Base-by-base conservation (phyloP, 1,140 invertebrate genomes). In the Ctenoplectra terminalis region DNA sequence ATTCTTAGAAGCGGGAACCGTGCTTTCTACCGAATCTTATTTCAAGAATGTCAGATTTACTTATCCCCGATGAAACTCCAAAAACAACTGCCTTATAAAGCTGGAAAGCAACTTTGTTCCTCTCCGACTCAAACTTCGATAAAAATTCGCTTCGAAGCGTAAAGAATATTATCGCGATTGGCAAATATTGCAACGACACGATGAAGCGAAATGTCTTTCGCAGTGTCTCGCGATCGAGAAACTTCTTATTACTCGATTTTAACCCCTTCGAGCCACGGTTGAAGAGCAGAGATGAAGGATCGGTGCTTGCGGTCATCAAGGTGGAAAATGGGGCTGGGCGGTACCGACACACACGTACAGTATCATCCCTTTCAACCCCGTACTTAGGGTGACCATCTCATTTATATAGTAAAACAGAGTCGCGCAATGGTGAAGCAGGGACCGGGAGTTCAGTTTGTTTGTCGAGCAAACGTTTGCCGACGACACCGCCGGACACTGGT, bases 401-500 rank as follows among this genome's bases (percentile, higher is more conserved):
- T 91, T 91, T 91, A 89, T 91, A 90, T 86, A 88, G 83, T 89
- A 90, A 91, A 91, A 90, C 89, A 88, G 89, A 90, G 83, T 89
- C 83, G 83, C 82, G 85, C 78, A 88, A 88, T 88, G 87, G 85
- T 83, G 84, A 88, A 82, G 85, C 84, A 77, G 85, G 87, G 90
- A 89, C 88, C 67, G 85, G 70, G 88, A 90, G 90, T 90, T 83
- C 90, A 92, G 92, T 93, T 93, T 93, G 93, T 94, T 94, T 94
- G 92, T 90, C 90, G 91, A 92, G 92, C 90, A 94, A 94, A 94
- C 93, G 93, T 94, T 94, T 93, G 93, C 91, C 92, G 91, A 93
- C 93, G 93, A 94, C 92, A 93, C 93, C 92, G 91, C 91, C 88
- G 93, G 92, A 94, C 93, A 93, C 92, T 92, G 93, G 92, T 93